These are phyloP conservation scores for Drosophila jambulina DNA, from an alignment of 1,140 invertebrate species.

Conservation along the genomic window DNA sequence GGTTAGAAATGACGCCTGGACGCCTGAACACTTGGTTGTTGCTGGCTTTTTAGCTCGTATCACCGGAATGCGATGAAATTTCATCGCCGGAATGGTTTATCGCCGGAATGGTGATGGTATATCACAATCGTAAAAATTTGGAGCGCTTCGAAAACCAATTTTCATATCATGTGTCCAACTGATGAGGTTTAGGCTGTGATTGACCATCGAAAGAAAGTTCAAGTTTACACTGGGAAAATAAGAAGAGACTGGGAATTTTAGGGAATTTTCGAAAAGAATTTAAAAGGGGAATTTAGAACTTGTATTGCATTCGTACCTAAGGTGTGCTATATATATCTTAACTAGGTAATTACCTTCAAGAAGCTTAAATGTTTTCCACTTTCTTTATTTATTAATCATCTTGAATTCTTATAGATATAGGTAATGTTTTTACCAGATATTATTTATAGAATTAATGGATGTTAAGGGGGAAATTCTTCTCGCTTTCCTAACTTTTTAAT, in stretches of 20 bases:
- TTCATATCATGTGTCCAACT: constrained; percentile 5
- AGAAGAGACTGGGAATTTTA: not conserved
- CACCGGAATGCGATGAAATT: constrained; percentile 27
- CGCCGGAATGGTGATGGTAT: constrained; percentile 5
- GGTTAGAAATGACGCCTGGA: constrained; percentile 37
- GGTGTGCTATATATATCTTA: not conserved
- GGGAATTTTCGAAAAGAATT: not conserved
- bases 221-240: not conserved
- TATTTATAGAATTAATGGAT: not conserved
- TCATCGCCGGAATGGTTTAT: constrained; percentile 9
- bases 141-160: constrained; percentile 19
- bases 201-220: not conserved
- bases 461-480: not conserved
- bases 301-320: too few species aligned
- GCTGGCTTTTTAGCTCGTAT: constrained; percentile 13
- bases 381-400: too few species aligned
- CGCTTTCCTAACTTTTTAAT: rapidly evolving
- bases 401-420: too few species aligned
- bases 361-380: not conserved
- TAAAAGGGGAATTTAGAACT: too few species aligned
- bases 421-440: not conserved
- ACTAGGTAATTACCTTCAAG: too few species aligned
- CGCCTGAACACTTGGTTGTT: constrained; percentile 9
- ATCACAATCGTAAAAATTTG: constrained; percentile 13
- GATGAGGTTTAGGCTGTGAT: constrained; percentile 1